These are phyloP conservation scores for Pammene fasciana DNA, from an alignment of 2,888 invertebrate species.

Conservation along the genomic window DNA sequence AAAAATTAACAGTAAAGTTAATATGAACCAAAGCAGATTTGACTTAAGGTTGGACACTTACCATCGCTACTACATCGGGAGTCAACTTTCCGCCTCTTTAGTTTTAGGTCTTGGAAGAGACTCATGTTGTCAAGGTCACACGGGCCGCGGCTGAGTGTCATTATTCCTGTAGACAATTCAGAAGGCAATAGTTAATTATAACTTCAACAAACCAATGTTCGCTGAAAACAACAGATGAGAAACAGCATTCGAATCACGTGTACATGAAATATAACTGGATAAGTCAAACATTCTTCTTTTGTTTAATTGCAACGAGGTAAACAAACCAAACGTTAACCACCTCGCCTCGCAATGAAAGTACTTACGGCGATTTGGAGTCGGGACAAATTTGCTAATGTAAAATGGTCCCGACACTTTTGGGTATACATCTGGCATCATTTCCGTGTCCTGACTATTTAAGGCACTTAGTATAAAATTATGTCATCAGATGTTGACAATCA, in stretches of 20 bases:
- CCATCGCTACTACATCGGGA: conserved; percentile 98
- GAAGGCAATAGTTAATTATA: conserved; percentile 34
- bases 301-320: background rate
- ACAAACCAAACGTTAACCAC: background rate
- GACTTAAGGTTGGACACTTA: conserved; percentile 68
- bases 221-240: background rate
- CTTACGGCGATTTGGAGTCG: conserved; percentile 62
- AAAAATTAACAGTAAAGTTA: too few relatives aligned
- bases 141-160: conserved; percentile 98
- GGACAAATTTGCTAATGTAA: conserved; percentile 55
- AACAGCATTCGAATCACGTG: background rate
- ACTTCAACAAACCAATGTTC: background rate
- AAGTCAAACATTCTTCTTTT: too few relatives aligned
- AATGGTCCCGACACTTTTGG: conserved; percentile 57
- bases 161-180: conserved; percentile 89
- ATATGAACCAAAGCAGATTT: background rate
- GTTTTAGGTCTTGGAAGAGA: conserved; percentile 99
- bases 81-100: conserved; percentile 98
- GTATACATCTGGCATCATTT: conserved; percentile 53
- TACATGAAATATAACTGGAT: background rate
- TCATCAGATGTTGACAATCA: conserved; percentile 1
- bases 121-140: conserved; percentile 99
- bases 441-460: background rate
- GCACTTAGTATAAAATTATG: background rate
- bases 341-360: conserved; percentile 32